Conservation (phyloP, 2,113 vertebrate species). For the Hystrix cristata region DNA sequence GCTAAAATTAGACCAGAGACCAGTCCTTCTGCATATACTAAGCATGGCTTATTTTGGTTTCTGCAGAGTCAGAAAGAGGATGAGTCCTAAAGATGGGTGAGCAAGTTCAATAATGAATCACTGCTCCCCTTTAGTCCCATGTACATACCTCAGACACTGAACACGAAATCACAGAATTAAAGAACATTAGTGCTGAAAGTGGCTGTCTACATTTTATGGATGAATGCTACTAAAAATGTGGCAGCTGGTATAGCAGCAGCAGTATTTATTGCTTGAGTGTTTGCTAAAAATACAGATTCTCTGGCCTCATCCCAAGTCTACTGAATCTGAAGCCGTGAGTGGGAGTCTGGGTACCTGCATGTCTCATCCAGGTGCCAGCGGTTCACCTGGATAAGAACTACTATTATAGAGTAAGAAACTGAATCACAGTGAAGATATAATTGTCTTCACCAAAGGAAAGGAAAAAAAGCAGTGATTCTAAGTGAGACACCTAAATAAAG, state of each 20-base stretch:
- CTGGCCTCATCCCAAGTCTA: no score
- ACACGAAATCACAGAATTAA: constrained; percentile 24
- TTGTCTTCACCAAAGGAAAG: constrained; percentile 33
- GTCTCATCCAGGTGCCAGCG: not conserved
- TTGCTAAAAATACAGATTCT: constrained; percentile 36
- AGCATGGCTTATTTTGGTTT: not conserved
- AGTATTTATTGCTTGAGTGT: not conserved
- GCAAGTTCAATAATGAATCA: not conserved
- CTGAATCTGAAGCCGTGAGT: not conserved
- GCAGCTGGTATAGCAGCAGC: not conserved
- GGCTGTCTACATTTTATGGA: constrained; percentile 33
- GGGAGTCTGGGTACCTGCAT: not conserved
- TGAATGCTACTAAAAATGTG: not conserved
- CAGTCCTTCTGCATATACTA: constrained; percentile 13
- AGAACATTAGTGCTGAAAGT: not conserved
- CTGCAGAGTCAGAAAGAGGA: not conserved
- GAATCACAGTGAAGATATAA: not conserved
- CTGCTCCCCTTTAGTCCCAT: not conserved
- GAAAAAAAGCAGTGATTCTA: not conserved
- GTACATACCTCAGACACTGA: not conserved
- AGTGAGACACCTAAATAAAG: constrained; percentile 45
- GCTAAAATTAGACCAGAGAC: constrained; percentile 43
- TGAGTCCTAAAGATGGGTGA: not conserved
- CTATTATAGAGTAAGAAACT: constrained; percentile 40
- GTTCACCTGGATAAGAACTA: not conserved